Evolutionary conservation across 2,888 invertebrate genomes (phyloP).

Genomic region (Carterocephalus palaemon): DNA sequence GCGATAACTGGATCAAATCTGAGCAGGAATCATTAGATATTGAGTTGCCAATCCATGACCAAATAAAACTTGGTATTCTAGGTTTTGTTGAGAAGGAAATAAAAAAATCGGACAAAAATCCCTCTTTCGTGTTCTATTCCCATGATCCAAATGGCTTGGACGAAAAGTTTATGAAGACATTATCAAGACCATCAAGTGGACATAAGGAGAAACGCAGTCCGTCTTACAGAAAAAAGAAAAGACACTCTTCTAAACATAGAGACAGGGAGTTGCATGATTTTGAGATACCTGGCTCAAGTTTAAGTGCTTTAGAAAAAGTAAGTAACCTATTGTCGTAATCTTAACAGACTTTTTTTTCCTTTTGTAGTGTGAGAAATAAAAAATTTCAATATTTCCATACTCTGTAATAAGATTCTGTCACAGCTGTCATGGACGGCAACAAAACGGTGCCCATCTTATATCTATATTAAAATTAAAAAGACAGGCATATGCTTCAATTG

Average conservation of each 20-base stretch:
- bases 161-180: conserved; percentile 64
- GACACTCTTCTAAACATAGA: conserved; percentile 66
- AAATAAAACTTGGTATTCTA: conserved; percentile 73
- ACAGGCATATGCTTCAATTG: too few species aligned
- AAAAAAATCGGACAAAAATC: conserved; percentile 71
- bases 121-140: conserved; percentile 72
- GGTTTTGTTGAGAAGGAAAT: conserved; percentile 76
- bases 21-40: conserved; percentile 78
- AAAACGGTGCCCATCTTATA: not conserved
- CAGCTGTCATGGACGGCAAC: not conserved
- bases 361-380: not conserved
- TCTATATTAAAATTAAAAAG: not conserved
- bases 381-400: too few species aligned
- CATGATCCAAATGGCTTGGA: conserved; percentile 72
- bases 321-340: too few species aligned
- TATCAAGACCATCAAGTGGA: conserved; percentile 70
- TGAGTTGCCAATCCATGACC: conserved; percentile 79
- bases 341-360: not conserved
- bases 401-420: too few species aligned
- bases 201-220: conserved; percentile 73
- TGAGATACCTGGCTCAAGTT: conserved; percentile 73
- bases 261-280: conserved; percentile 72
- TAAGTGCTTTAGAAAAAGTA: conserved; percentile 73
- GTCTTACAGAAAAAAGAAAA: conserved; percentile 69
- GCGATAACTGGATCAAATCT: conserved; percentile 71